phyloP scores from a whole-genome alignment of 2,888 invertebrate genomes.

The Tiphia femorata region DNA sequence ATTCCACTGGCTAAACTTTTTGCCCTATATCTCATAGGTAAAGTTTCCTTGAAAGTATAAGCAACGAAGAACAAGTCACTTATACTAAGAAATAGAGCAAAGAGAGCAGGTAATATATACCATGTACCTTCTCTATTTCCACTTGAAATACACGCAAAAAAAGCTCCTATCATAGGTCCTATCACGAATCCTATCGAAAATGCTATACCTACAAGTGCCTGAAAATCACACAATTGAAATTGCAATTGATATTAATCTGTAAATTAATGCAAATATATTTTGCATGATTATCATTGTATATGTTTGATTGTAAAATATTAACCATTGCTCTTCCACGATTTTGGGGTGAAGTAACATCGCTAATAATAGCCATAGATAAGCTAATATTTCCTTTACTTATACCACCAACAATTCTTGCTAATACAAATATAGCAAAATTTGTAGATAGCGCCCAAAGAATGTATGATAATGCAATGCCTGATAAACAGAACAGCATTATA shows the following conservation, averaged over 20 bases:
- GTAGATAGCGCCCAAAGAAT: conserved; percentile 89
- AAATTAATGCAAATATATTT: conserved; percentile 14
- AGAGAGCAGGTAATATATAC: conserved; percentile 86
- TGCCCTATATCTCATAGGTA: conserved; percentile 80
- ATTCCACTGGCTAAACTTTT: conserved; percentile 77
- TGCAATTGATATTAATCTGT: conserved; percentile 3
- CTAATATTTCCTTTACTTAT: conserved; percentile 97
- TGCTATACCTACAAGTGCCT: conserved; percentile 97
- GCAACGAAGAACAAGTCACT: conserved; percentile 83
- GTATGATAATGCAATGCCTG: conserved; percentile 90
- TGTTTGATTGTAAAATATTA: too few species aligned
- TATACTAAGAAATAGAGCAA: conserved; percentile 80
- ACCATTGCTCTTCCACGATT: conserved; percentile 96
- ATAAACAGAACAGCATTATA: conserved; percentile 86
- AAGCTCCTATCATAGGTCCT: conserved; percentile 95
- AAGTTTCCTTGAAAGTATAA: conserved; percentile 85
- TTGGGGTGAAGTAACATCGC: conserved; percentile 88
- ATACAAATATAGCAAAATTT: conserved; percentile 90
- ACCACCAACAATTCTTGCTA: conserved; percentile 94
- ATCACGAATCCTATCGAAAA: conserved; percentile 98
- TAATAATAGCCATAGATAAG: conserved; percentile 93
- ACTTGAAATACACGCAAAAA: conserved; percentile 77
- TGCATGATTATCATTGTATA: not conserved
- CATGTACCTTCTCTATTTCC: conserved; percentile 77
- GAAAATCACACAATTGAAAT: conserved; percentile 57